Conservation (phyloP, 2,113 vertebrate genomes). For the Pseudolaguvia tuberculata region DNA sequence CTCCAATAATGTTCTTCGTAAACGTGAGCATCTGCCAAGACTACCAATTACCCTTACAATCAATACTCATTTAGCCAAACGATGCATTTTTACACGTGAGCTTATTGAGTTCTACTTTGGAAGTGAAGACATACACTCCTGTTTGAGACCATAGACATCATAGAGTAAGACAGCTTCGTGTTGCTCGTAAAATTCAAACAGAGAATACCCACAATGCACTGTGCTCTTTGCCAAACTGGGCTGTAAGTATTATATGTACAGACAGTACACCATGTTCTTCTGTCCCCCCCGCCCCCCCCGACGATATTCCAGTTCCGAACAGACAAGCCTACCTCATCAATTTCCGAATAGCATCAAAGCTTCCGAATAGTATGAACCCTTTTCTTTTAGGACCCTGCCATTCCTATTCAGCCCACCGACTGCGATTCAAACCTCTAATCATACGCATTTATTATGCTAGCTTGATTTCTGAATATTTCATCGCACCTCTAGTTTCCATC, state of each 20-base stretch:
- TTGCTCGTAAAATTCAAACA: neutral
- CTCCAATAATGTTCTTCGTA: neutral
- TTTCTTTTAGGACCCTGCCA: conserved; percentile 36
- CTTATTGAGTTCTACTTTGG: neutral
- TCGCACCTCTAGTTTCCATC: conserved; percentile 10
- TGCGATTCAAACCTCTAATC: conserved; percentile 41
- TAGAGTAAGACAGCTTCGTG: neutral
- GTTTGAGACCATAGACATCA: too few relatives aligned
- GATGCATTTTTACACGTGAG: neutral
- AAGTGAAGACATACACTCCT: too few relatives aligned
- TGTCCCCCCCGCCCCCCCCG: too few relatives aligned
- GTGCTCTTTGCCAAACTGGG: neutral
- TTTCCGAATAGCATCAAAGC: too few relatives aligned
- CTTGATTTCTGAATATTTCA: neutral
- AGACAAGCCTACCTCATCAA: neutral
- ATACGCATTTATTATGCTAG: conserved; percentile 42
- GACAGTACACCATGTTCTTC: neutral
- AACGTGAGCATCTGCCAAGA: neutral
- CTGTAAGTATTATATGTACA: conserved; percentile 12
- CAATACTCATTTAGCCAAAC: neutral
- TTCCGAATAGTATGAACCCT: neutral
- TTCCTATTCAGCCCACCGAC: conserved; percentile 19
- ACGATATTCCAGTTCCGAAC: neutral
- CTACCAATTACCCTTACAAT: neutral
- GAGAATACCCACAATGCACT: neutral